Conservation (phyloP, 2,113 vertebrate species). For the Poecilia latipinna region DNA sequence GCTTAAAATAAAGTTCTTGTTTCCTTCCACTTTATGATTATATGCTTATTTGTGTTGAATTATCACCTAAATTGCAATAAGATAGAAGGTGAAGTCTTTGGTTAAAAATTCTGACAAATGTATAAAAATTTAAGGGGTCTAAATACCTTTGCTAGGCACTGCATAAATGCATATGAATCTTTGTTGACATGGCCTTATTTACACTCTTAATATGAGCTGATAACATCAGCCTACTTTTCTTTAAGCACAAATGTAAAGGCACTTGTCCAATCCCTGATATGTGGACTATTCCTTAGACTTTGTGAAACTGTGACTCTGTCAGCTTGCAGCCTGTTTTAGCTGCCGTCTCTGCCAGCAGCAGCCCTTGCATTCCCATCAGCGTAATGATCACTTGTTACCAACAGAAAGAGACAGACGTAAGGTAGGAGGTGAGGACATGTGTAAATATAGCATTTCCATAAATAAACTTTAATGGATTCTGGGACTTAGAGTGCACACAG, state of each 20-base stretch:
- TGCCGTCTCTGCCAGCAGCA: slow-evolving; percentile 9
- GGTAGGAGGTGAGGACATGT: slow-evolving; percentile 34
- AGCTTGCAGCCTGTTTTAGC: slow-evolving; percentile 5
- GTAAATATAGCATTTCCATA: slow-evolving; percentile 61
- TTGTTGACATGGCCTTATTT: not conserved
- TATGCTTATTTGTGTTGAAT: not conserved
- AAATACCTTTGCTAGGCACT: not conserved
- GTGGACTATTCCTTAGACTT: slow-evolving; percentile 35
- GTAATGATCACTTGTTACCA: slow-evolving; percentile 43
- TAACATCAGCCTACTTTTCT: too few species aligned
- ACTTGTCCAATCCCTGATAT: not conserved
- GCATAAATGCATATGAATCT: not conserved
- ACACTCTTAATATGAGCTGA: not conserved
- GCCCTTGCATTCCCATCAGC: slow-evolving; percentile 7
- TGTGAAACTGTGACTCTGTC: slow-evolving; percentile 14
- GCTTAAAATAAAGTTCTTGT: not conserved
- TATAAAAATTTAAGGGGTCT: not conserved
- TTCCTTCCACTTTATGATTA: not conserved
- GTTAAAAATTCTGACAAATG: too few species aligned
- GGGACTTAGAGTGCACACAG: slow-evolving; percentile 7
- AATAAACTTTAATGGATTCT: slow-evolving; percentile 46
- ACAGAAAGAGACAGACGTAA: slow-evolving; percentile 20
- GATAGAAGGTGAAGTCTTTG: too few species aligned
- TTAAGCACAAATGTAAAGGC: not conserved
- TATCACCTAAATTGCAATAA: too few species aligned